These are phyloP conservation scores for Elgaria multicarinata DNA, from an alignment of 2,113 vertebrate species.

Conservation along the genomic window DNA sequence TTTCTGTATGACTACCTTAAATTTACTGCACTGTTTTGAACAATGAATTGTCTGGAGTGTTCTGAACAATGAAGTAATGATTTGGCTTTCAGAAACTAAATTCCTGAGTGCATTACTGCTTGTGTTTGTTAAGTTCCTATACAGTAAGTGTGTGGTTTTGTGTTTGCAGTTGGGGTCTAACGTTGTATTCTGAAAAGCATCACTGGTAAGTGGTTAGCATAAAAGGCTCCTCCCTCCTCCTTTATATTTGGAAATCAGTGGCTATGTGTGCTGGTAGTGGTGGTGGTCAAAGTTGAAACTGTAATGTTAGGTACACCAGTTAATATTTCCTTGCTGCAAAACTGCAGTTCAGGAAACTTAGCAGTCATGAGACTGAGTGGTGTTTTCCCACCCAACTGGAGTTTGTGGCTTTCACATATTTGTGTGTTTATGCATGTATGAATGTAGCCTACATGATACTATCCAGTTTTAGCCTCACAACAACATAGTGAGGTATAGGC, in stretches of 20 bases:
- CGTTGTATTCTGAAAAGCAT: conserved; percentile 89
- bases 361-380: neutral
- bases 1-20: neutral
- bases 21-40: neutral
- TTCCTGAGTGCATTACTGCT: neutral
- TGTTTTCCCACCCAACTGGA: neutral
- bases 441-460: neutral
- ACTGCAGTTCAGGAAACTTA: neutral
- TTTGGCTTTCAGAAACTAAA: neutral
- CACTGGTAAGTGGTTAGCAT: conserved; percentile 87
- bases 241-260: neutral
- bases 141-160: neutral
- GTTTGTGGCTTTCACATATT: neutral
- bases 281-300: neutral
- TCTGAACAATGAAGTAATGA: neutral
- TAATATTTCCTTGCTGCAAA: neutral
- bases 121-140: neutral
- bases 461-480: neutral
- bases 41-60: too few species aligned
- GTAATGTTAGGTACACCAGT: neutral
- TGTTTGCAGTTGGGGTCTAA: conserved; percentile 91
- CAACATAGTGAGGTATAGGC: neutral
- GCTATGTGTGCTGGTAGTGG: too few species aligned
- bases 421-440: neutral
- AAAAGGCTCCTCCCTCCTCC: neutral